phyloP scores from a whole-genome alignment of 2,113 vertebrate species.

The Oryzias curvinotus region DNA sequence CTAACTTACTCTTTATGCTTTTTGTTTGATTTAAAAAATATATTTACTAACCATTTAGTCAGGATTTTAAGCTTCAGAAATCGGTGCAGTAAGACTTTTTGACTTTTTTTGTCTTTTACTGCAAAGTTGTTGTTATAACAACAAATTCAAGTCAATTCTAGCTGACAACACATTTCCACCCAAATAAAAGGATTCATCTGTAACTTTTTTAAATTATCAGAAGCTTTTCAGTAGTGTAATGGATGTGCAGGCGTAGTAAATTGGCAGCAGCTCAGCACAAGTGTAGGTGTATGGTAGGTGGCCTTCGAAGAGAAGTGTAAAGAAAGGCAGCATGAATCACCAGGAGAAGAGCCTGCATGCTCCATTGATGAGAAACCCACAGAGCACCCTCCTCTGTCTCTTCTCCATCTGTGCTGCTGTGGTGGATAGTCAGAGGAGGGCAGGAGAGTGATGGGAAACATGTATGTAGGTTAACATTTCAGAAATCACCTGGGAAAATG shows the following conservation, averaged over 20 bases:
- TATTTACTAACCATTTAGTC: too few species aligned
- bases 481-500: slow-evolving; percentile 66
- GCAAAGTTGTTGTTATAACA: too few species aligned
- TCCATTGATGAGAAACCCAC: slow-evolving; percentile 58
- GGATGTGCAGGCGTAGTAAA: slow-evolving; percentile 54
- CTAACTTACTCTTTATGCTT: too few species aligned
- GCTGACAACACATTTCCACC: slow-evolving; percentile 15
- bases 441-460: slow-evolving; percentile 34
- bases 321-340: slow-evolving; percentile 67
- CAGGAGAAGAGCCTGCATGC: slow-evolving; percentile 37
- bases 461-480: slow-evolving; percentile 57
- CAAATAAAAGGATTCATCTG: slow-evolving; percentile 38
- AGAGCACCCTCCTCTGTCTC: slow-evolving; percentile 38
- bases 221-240: slow-evolving; percentile 37
- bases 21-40: too few species aligned
- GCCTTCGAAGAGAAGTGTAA: slow-evolving; percentile 56
- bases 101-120: too few species aligned
- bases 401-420: slow-evolving; percentile 43
- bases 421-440: slow-evolving; percentile 19
- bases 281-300: slow-evolving; percentile 67
- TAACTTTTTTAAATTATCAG: slow-evolving; percentile 42
- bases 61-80: too few species aligned
- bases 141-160: too few species aligned
- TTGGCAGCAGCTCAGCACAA: slow-evolving; percentile 37
- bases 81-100: too few species aligned